phyloP scores from a whole-genome alignment of 23 tunicate genomes.

The Oikopleura vanhoeffeni region DNA sequence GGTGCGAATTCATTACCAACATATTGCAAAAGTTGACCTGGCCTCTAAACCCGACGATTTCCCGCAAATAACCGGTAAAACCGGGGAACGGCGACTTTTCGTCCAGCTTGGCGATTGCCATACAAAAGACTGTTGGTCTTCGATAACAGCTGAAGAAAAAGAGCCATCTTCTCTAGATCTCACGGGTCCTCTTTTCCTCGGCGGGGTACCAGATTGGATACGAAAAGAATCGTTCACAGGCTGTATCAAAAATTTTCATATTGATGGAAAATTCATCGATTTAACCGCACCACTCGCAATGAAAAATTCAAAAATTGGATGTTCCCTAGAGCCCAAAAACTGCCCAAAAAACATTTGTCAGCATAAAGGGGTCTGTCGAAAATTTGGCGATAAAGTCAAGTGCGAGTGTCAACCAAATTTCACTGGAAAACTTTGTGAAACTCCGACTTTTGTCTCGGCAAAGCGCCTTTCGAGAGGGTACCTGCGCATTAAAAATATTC shows the following conservation, averaged over 20 bases:
- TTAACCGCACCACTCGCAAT: not conserved
- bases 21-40: not conserved
- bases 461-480: not conserved
- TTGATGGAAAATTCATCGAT: constrained; percentile 6
- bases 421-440: not conserved
- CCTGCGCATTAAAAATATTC: not conserved
- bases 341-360: not conserved
- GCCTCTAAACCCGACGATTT: not conserved
- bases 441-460: not conserved
- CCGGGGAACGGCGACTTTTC: not conserved
- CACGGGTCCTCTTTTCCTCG: constrained; percentile 7
- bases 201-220: not conserved
- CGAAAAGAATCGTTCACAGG: not conserved
- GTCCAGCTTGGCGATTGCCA: not conserved
- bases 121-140: not conserved
- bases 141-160: not conserved
- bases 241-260: not conserved
- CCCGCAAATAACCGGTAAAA: not conserved
- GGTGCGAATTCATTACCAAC: not conserved
- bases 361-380: not conserved
- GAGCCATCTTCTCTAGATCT: not conserved
- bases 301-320: not conserved
- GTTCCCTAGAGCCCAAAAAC: not conserved
- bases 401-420: not conserved
- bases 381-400: not conserved